A percentile compares a stretch with the other conserved stretches of the same genome.
Conservation (phyloP, 2,113 vertebrate species). For the Chionomys nivalis region DNA sequence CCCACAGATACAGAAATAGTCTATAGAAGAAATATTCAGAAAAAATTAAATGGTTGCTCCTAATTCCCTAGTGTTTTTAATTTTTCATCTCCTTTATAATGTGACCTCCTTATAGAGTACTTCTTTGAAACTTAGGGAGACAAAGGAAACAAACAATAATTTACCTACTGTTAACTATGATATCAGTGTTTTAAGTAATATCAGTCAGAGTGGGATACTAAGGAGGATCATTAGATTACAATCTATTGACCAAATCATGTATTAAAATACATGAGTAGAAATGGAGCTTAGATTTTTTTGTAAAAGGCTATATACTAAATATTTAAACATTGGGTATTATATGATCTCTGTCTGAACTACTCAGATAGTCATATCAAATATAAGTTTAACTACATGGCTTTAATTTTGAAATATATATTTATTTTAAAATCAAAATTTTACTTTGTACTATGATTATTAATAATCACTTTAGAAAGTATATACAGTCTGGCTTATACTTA, state of each 20-base stretch:
- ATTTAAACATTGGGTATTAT: conserved; percentile 41
- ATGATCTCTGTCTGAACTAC: conserved; percentile 19
- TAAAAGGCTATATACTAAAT: conserved; percentile 19
- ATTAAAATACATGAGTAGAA: conserved; percentile 24
- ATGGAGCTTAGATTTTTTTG: conserved; percentile 3
- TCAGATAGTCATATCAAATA: background rate
- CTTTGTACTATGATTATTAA: background rate
- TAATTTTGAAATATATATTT: background rate
- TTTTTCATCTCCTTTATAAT: background rate
- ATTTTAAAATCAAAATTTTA: conserved; percentile 13
- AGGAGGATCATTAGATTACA: background rate
- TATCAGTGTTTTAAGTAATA: conserved; percentile 38
- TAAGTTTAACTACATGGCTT: background rate
- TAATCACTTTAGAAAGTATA: background rate
- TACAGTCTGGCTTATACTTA: background rate
- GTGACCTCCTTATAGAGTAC: background rate
- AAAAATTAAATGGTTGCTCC: background rate
- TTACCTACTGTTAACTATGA: background rate
- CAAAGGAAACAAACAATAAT: background rate
- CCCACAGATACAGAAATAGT: background rate
- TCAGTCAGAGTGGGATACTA: background rate
- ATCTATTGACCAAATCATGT: background rate
- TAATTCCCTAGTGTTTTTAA: background rate
- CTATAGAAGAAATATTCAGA: background rate
- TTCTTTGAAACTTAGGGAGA: conserved; percentile 10